phyloP scores from a whole-genome alignment of 2,113 vertebrate species.

The Catagonus wagneri region DNA sequence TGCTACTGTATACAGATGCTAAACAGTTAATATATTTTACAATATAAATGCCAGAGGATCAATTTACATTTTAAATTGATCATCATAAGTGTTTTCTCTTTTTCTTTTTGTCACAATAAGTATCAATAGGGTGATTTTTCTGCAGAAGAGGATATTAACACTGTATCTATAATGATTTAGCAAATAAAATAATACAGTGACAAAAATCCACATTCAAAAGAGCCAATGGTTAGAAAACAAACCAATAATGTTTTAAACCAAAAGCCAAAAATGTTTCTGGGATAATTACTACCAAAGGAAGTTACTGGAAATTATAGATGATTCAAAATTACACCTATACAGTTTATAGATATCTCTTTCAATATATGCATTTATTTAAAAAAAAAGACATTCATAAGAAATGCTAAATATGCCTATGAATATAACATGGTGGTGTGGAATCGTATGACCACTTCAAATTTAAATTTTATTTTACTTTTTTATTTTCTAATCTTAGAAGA shows the following conservation, averaged over 20 bases:
- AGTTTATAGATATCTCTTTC: constrained; percentile 5
- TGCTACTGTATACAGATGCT: not conserved
- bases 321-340: not conserved
- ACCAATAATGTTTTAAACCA: not conserved
- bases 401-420: not conserved
- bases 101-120: not conserved
- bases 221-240: constrained; percentile 7
- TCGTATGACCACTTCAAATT: not conserved
- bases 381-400: not conserved
- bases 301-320: not conserved
- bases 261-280: not conserved
- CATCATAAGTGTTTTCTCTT: not conserved
- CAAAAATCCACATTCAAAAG: constrained; percentile 1
- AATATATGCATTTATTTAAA: not conserved
- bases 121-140: not conserved
- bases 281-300: not conserved
- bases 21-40: constrained; percentile 41
- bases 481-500: constrained; percentile 54
- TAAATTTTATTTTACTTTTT: constrained; percentile 42
- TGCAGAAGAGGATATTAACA: not conserved
- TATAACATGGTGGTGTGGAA: not conserved
- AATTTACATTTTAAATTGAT: not conserved
- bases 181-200: constrained; percentile 52
- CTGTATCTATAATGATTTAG: not conserved
- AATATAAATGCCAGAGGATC: constrained; percentile 47